A percentile compares a stretch with the other conserved stretches of the same genome.
Evolutionary conservation across 2,888 invertebrate species (phyloP).

Genomic region (Gandaritis pyraliata): DNA sequence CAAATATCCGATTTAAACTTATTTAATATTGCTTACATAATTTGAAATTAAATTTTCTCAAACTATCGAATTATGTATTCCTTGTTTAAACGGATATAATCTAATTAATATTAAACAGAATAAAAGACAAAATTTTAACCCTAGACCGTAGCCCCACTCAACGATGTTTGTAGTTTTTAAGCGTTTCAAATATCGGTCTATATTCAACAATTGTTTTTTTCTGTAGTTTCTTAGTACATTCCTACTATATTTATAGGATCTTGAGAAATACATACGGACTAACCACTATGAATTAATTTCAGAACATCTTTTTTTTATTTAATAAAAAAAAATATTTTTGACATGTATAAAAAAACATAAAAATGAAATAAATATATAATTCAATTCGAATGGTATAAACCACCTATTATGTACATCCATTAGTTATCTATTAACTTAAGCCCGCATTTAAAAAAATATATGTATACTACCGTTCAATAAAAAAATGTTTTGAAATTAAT

Average conservation of each 20-base stretch:
- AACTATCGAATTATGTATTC: background rate
- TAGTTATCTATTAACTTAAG: background rate
- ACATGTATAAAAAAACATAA: no score
- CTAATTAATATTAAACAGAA: background rate
- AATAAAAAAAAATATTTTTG: no score
- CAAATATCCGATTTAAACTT: background rate
- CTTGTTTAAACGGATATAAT: no score
- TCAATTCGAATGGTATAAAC: no score
- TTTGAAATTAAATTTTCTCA: background rate
- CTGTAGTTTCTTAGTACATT: conserved; percentile 26
- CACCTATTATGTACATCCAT: no score
- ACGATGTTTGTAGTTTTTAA: background rate
- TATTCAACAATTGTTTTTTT: conserved; percentile 4
- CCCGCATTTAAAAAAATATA: background rate
- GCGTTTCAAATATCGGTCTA: background rate
- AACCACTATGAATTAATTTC: conserved; percentile 7
- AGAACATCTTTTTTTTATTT: conserved; percentile 11
- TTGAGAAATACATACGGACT: background rate
- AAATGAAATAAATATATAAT: no score
- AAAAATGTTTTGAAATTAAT: conserved; percentile 20
- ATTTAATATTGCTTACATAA: background rate
- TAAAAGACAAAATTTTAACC: background rate
- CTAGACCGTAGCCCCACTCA: background rate
- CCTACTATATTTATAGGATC: conserved; percentile 19
- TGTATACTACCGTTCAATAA: background rate